Percentiles rank a stretch among this genome's conserved stretches.
Evolutionary conservation across 53 echinoderm and acorn worm species (phyloP).

Genomic region (Mesocentrotus franciscanus): DNA sequence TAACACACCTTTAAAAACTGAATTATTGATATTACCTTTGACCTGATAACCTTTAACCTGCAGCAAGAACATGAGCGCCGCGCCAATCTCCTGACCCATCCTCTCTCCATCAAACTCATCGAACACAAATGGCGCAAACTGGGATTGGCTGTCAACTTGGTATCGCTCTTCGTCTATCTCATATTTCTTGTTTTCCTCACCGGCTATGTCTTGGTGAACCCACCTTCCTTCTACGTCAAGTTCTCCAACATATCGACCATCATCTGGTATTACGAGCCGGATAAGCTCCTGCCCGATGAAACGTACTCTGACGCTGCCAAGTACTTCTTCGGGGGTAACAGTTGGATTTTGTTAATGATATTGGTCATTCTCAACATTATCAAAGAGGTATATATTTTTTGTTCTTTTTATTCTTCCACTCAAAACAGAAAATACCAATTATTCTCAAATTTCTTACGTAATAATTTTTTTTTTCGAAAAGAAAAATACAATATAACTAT

Average conservation of each 20-base stretch:
- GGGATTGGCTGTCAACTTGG: background rate
- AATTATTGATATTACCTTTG: no score
- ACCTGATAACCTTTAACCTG: background rate
- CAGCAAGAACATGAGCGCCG: background rate
- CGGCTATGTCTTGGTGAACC: conserved; percentile 14
- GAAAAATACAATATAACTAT: no score
- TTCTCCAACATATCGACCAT: background rate
- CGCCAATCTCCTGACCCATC: background rate
- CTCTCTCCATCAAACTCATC: no score
- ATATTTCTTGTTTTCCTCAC: background rate
- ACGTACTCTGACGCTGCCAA: background rate
- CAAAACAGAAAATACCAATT: no score
- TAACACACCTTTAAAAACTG: no score
- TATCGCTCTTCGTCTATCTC: background rate
- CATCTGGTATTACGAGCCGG: background rate
- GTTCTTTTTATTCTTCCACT: no score
- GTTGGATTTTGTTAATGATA: background rate
- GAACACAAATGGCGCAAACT: background rate
- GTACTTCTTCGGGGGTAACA: background rate
- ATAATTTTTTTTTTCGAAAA: no score
- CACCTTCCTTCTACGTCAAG: conserved; percentile 12
- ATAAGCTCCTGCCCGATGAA: background rate
- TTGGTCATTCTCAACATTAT: background rate
- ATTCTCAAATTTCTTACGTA: no score
- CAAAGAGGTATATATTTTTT: conserved; percentile 1